Percentiles rank a stretch among this genome's conserved stretches.
Conservation (phyloP, 1,140 invertebrate species). For the Brachionus manjavacas region DNA sequence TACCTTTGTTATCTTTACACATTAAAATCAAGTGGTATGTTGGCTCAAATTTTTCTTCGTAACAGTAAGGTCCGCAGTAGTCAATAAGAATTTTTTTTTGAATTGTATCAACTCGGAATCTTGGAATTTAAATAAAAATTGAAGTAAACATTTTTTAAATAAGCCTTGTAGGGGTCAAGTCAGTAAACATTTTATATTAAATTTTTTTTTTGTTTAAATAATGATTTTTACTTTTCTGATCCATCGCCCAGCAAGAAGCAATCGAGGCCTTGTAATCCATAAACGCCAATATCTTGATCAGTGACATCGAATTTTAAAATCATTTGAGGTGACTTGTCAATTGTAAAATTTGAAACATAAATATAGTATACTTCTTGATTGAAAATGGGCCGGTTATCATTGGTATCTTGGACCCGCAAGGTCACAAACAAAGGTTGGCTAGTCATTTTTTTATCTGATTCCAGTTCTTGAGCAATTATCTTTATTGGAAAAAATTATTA, state of each 20-base stretch:
- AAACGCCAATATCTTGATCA: constrained; percentile 13
- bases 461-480: neutral
- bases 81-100: constrained; percentile 6
- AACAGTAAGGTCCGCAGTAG: neutral
- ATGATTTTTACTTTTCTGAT: constrained; percentile 8
- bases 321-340: neutral
- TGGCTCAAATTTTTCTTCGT: neutral
- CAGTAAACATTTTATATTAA: too few species aligned
- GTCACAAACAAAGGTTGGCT: neutral
- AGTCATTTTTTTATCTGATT: neutral
- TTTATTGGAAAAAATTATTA: neutral
- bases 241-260: constrained; percentile 6
- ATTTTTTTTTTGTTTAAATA: too few species aligned
- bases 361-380: neutral
- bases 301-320: constrained; percentile 3
- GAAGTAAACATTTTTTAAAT: neutral
- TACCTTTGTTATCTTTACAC: constrained; percentile 16
- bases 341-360: neutral
- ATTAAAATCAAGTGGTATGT: neutral
- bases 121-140: neutral
- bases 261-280: neutral
- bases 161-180: too few species aligned
- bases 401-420: constrained; percentile 4
- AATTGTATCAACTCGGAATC: neutral
- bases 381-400: constrained; percentile 12